These are phyloP conservation scores for Hypsopygia costalis DNA, from an alignment of 2,888 invertebrate genomes.

Conservation along the genomic window DNA sequence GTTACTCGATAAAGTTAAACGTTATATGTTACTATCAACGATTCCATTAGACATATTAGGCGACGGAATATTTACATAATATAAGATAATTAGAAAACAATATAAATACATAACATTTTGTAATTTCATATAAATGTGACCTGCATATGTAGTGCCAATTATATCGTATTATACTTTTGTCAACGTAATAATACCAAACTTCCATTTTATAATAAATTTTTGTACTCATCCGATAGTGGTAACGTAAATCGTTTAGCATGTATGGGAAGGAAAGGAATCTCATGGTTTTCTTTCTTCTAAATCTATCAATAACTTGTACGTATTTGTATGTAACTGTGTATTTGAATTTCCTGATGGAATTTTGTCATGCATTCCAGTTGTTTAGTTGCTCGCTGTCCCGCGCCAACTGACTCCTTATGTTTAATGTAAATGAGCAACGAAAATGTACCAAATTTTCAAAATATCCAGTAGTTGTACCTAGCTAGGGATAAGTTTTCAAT, in stretches of 20 bases:
- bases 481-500: conserved; percentile 61
- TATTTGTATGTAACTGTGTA: conserved; percentile 19
- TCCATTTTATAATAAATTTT: conserved; percentile 47
- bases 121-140: conserved; percentile 69
- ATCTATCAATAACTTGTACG: conserved; percentile 17
- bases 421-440: conserved; percentile 70
- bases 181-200: conserved; percentile 33
- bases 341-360: conserved; percentile 31
- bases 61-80: conserved; percentile 36
- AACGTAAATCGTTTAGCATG: conserved; percentile 24
- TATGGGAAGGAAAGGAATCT: conserved; percentile 41
- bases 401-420: conserved; percentile 36
- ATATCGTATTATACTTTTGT: conserved; percentile 48
- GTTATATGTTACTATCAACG: conserved; percentile 21
- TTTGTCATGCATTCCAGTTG: conserved; percentile 61
- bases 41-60: conserved; percentile 29
- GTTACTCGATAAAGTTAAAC: conserved; percentile 14
- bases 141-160: conserved; percentile 75
- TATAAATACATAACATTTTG: conserved; percentile 40
- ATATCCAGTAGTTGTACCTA: conserved; percentile 62
- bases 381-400: conserved; percentile 53
- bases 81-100: conserved; percentile 19
- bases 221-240: conserved; percentile 35
- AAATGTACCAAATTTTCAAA: conserved; percentile 76
- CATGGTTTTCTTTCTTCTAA: conserved; percentile 34